phyloP scores from a whole-genome alignment of 2,797 vertebrate species.

The Octomys mimax region DNA sequence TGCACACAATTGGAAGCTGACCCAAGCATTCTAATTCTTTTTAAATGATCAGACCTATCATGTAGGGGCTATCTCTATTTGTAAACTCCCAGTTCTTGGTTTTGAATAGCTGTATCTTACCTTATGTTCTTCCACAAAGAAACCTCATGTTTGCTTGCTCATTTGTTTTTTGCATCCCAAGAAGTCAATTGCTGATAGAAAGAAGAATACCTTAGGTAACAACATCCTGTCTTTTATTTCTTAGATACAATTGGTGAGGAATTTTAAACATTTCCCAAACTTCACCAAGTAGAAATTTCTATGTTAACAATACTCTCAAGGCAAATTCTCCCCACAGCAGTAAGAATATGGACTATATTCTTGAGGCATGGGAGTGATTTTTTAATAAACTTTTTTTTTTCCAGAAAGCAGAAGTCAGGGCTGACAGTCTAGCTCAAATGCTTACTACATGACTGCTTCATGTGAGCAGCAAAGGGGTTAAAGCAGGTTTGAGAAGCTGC shows the following conservation, averaged over 20 bases:
- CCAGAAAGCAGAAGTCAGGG: not conserved
- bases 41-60: not conserved
- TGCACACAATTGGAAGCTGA: not conserved
- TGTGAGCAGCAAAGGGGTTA: not conserved
- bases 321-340: not conserved
- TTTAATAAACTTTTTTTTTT: not conserved
- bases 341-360: not conserved
- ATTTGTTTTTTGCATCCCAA: not conserved
- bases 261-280: not conserved
- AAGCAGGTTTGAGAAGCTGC: not conserved
- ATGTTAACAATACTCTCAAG: slow-evolving; percentile 12
- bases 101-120: not conserved
- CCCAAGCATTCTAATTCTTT: not conserved
- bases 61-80: not conserved
- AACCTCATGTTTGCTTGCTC: not conserved
- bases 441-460: not conserved
- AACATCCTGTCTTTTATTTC: not conserved
- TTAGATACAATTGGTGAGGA: not conserved
- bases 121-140: not conserved
- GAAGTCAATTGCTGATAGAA: not conserved
- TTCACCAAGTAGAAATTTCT: not conserved
- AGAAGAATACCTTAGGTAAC: not conserved
- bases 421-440: not conserved
- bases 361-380: not conserved
- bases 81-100: not conserved